phyloP scores from a whole-genome alignment of 1,140 invertebrate species.

The Brachionus manjavacas region DNA sequence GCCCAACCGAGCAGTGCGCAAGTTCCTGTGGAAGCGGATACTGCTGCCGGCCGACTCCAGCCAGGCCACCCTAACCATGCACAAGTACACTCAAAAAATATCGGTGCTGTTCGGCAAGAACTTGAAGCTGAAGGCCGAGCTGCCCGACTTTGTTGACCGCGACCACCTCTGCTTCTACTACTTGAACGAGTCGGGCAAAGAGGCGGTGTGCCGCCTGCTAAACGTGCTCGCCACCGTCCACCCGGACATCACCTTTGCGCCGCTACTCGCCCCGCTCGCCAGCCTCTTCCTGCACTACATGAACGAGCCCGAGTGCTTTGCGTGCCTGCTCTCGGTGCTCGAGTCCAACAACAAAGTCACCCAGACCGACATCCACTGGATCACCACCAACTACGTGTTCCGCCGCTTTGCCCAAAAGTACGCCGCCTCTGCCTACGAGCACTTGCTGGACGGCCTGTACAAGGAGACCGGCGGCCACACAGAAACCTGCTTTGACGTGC shows the following conservation, averaged over 20 bases:
- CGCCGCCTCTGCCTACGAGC: neutral
- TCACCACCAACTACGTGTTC: slow-evolving; percentile 25
- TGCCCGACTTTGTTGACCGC: slow-evolving; percentile 38
- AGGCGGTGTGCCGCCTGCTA: neutral
- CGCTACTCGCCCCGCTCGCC: slow-evolving; percentile 16
- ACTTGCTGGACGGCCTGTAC: neutral
- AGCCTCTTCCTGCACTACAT: slow-evolving; percentile 37
- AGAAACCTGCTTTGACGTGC: neutral
- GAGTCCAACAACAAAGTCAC: slow-evolving; percentile 38
- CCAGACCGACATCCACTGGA: slow-evolving; percentile 40
- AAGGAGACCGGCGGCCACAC: neutral
- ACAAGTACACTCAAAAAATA: slow-evolving; percentile 31
- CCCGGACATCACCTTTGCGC: slow-evolving; percentile 41
- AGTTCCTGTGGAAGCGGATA: slow-evolving; percentile 37
- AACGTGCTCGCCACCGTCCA: slow-evolving; percentile 34
- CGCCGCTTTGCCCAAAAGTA: slow-evolving; percentile 35
- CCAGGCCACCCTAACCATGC: neutral
- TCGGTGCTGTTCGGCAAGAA: slow-evolving; percentile 26
- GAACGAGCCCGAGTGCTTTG: slow-evolving; percentile 31
- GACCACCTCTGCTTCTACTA: slow-evolving; percentile 19
- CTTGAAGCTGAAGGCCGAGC: slow-evolving; percentile 5
- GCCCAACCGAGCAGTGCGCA: slow-evolving; percentile 20
- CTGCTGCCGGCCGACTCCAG: neutral
- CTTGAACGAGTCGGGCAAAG: slow-evolving; percentile 28
- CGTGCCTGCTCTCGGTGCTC: slow-evolving; percentile 10